Percentiles rank a stretch among this genome's conserved stretches.
Evolutionary conservation across 1,140 invertebrate genomes (phyloP).

Genomic region (Hydropsyche tenuis): DNA sequence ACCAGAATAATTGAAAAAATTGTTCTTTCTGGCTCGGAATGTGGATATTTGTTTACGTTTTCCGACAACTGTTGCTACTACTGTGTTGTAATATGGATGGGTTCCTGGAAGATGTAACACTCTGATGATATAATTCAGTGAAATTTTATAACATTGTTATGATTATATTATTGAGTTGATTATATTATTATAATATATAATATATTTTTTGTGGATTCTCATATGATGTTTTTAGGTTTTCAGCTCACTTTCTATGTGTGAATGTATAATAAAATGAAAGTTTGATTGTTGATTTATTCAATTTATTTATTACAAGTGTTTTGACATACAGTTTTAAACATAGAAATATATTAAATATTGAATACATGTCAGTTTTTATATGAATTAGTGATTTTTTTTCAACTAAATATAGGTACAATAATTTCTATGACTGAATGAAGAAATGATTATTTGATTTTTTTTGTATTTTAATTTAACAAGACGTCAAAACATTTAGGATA

Average conservation of each 20-base stretch:
- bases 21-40: not conserved
- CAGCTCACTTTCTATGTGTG: too few relatives aligned
- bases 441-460: too few relatives aligned
- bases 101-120: not conserved
- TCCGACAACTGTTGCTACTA: constrained; percentile 2
- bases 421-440: too few relatives aligned
- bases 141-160: not conserved
- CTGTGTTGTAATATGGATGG: not conserved
- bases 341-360: constrained; percentile 21
- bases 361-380: not conserved
- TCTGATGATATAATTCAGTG: not conserved
- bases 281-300: not conserved
- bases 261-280: too few relatives aligned
- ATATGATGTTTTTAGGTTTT: too few relatives aligned
- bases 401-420: not conserved
- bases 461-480: too few relatives aligned
- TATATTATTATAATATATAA: too few relatives aligned
- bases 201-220: too few relatives aligned
- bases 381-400: not conserved
- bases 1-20: constrained; percentile 26
- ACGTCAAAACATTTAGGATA: too few relatives aligned
- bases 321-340: constrained; percentile 22
- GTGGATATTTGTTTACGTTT: not conserved
- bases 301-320: constrained; percentile 18
- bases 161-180: too few relatives aligned